A percentile compares a stretch with the other conserved stretches of the same genome.
Evolutionary conservation across 1,140 invertebrate species (phyloP).

Genomic region (Pemphigus obesinymphae): DNA sequence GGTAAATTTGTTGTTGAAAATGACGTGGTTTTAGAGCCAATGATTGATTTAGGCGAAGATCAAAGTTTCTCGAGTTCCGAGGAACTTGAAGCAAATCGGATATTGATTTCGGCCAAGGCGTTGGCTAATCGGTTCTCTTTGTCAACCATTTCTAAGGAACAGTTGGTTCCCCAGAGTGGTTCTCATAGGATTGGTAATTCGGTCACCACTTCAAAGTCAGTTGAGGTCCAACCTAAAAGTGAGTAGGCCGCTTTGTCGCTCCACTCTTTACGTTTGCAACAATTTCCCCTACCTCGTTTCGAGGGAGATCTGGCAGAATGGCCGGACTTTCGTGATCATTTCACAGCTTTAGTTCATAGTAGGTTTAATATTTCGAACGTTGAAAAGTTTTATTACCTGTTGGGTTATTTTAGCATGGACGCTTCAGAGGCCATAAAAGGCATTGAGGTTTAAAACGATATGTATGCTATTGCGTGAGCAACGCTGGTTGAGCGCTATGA

Average conservation of each 20-base stretch:
- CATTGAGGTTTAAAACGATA: neutral
- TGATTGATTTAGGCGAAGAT: neutral
- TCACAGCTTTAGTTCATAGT: neutral
- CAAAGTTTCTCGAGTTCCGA: neutral
- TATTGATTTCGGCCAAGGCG: neutral
- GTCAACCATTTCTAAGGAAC: neutral
- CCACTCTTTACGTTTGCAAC: too few species aligned
- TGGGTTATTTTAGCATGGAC: neutral
- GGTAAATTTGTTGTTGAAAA: neutral
- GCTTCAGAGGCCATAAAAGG: neutral
- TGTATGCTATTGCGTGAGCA: neutral
- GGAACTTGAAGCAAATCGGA: neutral
- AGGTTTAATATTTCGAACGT: neutral
- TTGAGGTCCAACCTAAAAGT: neutral
- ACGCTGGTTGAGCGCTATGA: neutral
- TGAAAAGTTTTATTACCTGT: neutral
- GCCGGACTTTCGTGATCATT: neutral
- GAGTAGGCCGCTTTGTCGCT: too few species aligned
- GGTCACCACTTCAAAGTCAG: rapidly evolving
- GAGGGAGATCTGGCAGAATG: neutral
- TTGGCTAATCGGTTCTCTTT: neutral
- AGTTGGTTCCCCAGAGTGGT: neutral
- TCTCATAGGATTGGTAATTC: neutral
- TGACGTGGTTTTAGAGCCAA: neutral
- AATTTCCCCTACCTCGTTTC: neutral